Evolutionary conservation across 2,797 vertebrate species (phyloP).

Genomic region (Carapus acus): DNA sequence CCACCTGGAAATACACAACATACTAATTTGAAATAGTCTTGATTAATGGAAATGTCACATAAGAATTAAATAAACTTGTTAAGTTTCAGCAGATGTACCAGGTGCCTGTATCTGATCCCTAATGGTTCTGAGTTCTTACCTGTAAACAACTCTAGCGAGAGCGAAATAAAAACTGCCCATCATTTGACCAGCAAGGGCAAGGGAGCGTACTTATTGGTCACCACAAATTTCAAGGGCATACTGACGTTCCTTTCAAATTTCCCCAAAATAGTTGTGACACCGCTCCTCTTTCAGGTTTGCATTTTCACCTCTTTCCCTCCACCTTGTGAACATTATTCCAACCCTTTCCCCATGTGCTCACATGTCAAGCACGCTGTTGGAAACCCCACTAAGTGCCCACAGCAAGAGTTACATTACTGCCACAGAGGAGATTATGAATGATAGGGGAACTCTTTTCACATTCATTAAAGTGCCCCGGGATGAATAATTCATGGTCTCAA

Average conservation of each 20-base stretch:
- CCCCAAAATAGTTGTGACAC: slow-evolving; percentile 18
- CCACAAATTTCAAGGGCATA: no score
- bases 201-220: no score
- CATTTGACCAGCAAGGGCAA: no score
- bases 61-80: no score
- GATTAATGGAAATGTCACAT: no score
- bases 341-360: slow-evolving; percentile 22
- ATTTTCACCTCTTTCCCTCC: slow-evolving; percentile 14
- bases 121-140: no score
- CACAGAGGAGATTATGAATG: slow-evolving; percentile 70
- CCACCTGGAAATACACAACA: no score
- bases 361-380: slow-evolving; percentile 46
- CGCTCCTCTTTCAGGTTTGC: slow-evolving; percentile 32
- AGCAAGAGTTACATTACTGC: slow-evolving; percentile 63
- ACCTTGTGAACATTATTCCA: slow-evolving; percentile 33
- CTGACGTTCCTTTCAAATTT: slow-evolving; percentile 8
- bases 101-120: no score
- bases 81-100: no score
- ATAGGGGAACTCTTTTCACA: slow-evolving; percentile 69
- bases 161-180: no score
- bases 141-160: no score
- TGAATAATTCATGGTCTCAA: slow-evolving; percentile 71
- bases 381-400: slow-evolving; percentile 64
- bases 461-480: slow-evolving; percentile 65
- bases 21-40: no score